Percentiles rank a stretch among this genome's conserved stretches.
phyloP scores from a whole-genome alignment of 2,888 invertebrate species.

The Campoplex capitator region DNA sequence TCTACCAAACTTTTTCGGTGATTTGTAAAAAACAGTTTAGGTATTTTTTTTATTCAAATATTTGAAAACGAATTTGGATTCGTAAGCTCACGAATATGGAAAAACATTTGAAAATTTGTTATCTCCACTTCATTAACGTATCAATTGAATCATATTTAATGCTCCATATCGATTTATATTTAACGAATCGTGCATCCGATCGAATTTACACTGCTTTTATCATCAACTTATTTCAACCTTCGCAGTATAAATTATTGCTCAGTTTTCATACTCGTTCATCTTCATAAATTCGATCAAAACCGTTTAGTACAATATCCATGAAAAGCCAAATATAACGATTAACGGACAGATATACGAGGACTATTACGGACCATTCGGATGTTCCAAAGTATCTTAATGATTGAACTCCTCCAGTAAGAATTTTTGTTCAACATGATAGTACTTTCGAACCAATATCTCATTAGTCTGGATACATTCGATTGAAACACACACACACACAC shows the following conservation, averaged over 20 bases:
- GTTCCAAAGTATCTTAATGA: not conserved
- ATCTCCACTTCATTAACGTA: not conserved
- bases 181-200: too few relatives aligned
- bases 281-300: not conserved
- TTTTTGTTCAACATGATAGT: not conserved
- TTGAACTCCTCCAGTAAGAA: not conserved
- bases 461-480: not conserved
- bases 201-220: not conserved
- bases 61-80: not conserved
- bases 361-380: not conserved
- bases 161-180: too few relatives aligned
- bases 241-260: not conserved
- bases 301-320: not conserved
- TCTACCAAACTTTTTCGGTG: not conserved
- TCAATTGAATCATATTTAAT: not conserved
- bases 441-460: slow-evolving; percentile 20
- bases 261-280: not conserved
- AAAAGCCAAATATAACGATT: not conserved
- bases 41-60: too few relatives aligned
- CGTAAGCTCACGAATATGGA: not conserved
- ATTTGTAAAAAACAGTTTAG: not conserved
- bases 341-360: not conserved
- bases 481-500: not conserved
- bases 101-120: not conserved
- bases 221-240: not conserved